These are phyloP conservation scores for Drosophila monieri DNA, from an alignment of 2,888 invertebrate genomes.

Conservation along the genomic window DNA sequence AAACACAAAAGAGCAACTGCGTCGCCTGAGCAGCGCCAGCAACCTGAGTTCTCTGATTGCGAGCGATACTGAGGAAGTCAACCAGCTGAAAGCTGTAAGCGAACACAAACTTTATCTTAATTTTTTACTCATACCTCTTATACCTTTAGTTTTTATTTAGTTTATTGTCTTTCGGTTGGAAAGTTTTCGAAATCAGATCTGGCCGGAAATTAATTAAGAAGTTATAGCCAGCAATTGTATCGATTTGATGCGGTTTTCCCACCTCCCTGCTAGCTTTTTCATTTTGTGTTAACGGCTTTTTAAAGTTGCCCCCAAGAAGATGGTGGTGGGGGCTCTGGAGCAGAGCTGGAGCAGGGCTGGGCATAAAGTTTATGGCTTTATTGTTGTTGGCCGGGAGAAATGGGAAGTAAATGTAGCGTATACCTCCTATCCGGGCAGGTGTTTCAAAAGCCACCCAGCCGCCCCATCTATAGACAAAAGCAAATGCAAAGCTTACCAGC, in stretches of 20 bases:
- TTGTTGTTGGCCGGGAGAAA: slow-evolving; percentile 1
- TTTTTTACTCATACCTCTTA: slow-evolving; percentile 45
- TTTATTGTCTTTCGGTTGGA: slow-evolving; percentile 14
- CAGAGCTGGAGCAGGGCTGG: background rate
- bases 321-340: background rate
- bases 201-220: slow-evolving; percentile 32
- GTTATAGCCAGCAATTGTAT: slow-evolving; percentile 22
- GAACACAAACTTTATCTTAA: slow-evolving; percentile 57
- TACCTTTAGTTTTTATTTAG: slow-evolving; percentile 24
- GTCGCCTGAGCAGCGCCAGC: slow-evolving; percentile 82
- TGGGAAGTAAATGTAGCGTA: slow-evolving; percentile 39
- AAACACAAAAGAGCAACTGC: slow-evolving; percentile 80
- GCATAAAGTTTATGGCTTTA: slow-evolving; percentile 11
- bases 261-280: background rate
- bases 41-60: slow-evolving; percentile 62
- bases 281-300: slow-evolving; percentile 12
- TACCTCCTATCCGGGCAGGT: slow-evolving; percentile 16
- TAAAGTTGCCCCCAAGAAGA: slow-evolving; percentile 15
- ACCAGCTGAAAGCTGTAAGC: slow-evolving; percentile 84
- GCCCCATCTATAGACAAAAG: slow-evolving; percentile 23
- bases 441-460: slow-evolving; percentile 1
- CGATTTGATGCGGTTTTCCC: slow-evolving; percentile 15
- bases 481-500: slow-evolving; percentile 8
- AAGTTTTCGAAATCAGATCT: background rate
- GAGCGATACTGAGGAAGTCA: slow-evolving; percentile 82